phyloP scores from a whole-genome alignment of 2,113 vertebrate genomes.

The Dipodomys spectabilis region DNA sequence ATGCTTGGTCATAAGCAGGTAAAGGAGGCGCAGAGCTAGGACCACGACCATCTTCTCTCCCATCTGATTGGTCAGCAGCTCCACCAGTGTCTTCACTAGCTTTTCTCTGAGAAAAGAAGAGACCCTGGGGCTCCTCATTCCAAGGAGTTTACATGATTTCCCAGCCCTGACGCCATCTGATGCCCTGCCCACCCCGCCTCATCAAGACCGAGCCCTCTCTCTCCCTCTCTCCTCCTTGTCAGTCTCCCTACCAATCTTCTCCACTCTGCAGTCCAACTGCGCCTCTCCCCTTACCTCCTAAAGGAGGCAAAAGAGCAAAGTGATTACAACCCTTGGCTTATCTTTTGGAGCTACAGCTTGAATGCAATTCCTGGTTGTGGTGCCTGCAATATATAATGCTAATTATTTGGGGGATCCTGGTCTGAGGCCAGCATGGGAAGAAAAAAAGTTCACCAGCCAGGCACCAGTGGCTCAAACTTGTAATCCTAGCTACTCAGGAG shows the following conservation, averaged over 20 bases:
- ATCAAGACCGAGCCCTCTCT: neutral
- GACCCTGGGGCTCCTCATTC: neutral
- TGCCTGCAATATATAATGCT: no score
- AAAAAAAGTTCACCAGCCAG: no score
- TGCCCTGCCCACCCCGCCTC: neutral
- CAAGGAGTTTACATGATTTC: accelerated
- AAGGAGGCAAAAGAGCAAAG: neutral
- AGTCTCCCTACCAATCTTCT: neutral
- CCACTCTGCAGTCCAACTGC: neutral
- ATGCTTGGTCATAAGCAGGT: conserved; percentile 89
- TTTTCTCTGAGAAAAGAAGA: conserved; percentile 88
- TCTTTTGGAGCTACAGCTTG: conserved; percentile 28
- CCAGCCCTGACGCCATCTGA: neutral
- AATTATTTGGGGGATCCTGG: no score
- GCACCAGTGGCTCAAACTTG: no score
- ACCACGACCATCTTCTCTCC: conserved; percentile 88
- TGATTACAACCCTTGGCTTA: neutral
- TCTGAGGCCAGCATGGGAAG: no score
- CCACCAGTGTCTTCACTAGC: conserved; percentile 92
- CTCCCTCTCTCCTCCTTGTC: neutral
- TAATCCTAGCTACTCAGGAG: no score
- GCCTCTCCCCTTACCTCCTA: neutral
- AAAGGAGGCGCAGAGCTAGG: conserved; percentile 89
- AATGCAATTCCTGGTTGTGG: neutral
- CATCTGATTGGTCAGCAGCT: conserved; percentile 88